A percentile compares a stretch with the other conserved stretches of the same genome.
These are phyloP conservation scores for Datnioides undecimradiatus DNA, from an alignment of 2,113 vertebrate genomes.

Conservation along the genomic window DNA sequence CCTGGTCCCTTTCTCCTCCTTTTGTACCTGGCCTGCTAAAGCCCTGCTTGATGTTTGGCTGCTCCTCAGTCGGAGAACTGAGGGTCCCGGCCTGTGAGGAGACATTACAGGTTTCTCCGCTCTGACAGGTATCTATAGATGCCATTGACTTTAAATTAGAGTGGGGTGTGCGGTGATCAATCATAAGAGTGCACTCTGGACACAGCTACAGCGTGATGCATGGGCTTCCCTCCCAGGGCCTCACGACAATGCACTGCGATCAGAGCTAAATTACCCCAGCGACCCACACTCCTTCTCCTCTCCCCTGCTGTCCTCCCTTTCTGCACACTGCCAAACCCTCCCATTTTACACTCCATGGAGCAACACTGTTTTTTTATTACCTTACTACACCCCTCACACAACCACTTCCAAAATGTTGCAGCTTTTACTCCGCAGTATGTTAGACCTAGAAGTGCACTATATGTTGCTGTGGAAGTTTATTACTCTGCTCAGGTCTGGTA, in stretches of 20 bases:
- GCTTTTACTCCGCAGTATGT: conserved; percentile 36
- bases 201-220: conserved; percentile 78
- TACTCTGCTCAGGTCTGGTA: conserved; percentile 10
- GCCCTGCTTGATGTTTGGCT: conserved; percentile 13
- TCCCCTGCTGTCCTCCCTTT: conserved; percentile 43
- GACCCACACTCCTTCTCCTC: conserved; percentile 50
- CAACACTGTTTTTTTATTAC: conserved; percentile 52
- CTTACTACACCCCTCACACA: conserved; percentile 33
- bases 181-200: conserved; percentile 69
- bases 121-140: conserved; percentile 83
- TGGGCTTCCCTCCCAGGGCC: conserved; percentile 58
- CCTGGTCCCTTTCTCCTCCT: conserved; percentile 8
- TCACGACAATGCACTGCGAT: conserved; percentile 49
- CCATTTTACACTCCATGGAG: conserved; percentile 68
- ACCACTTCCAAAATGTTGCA: conserved; percentile 48
- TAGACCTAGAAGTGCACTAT: conserved; percentile 17
- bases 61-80: conserved; percentile 28
- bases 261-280: conserved; percentile 73
- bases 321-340: conserved; percentile 53
- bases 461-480: conserved; percentile 41
- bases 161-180: conserved; percentile 70
- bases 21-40: conserved; percentile 32
- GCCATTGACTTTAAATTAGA: conserved; percentile 79
- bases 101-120: conserved; percentile 65
- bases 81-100: conserved; percentile 49